These are phyloP conservation scores for Dryobates pubescens DNA, from an alignment of 2,797 vertebrate species.

Conservation along the genomic window DNA sequence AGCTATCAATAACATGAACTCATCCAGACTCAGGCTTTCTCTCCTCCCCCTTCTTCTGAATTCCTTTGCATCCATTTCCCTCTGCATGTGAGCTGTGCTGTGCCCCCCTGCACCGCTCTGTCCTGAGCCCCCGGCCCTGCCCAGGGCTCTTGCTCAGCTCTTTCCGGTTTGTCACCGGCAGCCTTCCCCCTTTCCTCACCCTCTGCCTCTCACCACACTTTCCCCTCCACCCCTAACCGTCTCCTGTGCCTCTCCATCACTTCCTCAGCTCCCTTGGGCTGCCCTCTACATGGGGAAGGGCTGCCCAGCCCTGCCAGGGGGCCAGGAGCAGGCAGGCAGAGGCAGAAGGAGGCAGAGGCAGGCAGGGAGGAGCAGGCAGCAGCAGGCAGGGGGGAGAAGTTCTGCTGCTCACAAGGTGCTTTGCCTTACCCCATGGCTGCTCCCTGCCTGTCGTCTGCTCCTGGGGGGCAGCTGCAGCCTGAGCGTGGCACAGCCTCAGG, in stretches of 20 bases:
- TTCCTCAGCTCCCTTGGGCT: not conserved
- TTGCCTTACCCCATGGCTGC: not conserved
- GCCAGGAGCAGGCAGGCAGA: not conserved
- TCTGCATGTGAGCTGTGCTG: not conserved
- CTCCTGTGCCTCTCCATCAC: not conserved
- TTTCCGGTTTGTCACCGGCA: conserved; percentile 4
- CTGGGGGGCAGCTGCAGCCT: not conserved
- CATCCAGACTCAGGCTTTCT: not conserved
- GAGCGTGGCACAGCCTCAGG: not conserved
- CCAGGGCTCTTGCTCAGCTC: not conserved
- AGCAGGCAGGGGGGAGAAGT: not conserved
- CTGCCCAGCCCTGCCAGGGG: not conserved
- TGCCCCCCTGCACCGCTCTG: not conserved
- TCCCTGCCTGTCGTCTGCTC: not conserved
- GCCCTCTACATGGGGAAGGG: not conserved
- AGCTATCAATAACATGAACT: not conserved
- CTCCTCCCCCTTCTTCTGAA: not conserved
- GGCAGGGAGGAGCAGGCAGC: no score
- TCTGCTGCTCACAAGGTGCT: not conserved
- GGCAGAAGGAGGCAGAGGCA: not conserved
- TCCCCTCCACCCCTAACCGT: conserved; percentile 13
- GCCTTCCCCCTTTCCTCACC: not conserved
- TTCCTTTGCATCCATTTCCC: conserved; percentile 14
- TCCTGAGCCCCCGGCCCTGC: not conserved
- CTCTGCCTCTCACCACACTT: conserved; percentile 2